A percentile compares a stretch with the other conserved stretches of the same genome.
These are phyloP conservation scores for Cerastis rubricosa DNA, from an alignment of 2,888 invertebrate genomes.

Conservation along the genomic window DNA sequence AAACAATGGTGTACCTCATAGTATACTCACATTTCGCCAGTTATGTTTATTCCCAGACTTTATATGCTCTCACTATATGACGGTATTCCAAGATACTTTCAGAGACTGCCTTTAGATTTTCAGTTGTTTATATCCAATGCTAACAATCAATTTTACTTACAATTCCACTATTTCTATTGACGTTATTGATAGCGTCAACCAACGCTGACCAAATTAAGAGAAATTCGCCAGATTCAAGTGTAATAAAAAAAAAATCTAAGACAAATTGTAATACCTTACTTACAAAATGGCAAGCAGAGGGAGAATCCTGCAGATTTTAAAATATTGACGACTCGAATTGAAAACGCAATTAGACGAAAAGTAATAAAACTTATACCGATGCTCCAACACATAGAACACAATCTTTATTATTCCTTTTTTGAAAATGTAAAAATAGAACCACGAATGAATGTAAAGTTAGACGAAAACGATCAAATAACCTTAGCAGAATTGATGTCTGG, in stretches of 20 bases:
- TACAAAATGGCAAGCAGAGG: slow-evolving; percentile 39
- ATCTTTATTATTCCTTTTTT: no score
- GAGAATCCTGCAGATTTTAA: slow-evolving; percentile 22
- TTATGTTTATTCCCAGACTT: background rate
- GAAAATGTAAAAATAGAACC: slow-evolving; percentile 31
- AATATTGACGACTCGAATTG: slow-evolving; percentile 51
- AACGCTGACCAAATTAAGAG: slow-evolving; percentile 38
- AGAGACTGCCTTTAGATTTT: background rate
- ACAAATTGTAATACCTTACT: slow-evolving; percentile 70
- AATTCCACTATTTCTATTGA: slow-evolving; percentile 55
- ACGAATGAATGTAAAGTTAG: slow-evolving; percentile 65
- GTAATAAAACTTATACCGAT: slow-evolving; percentile 71
- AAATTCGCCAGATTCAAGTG: slow-evolving; percentile 56
- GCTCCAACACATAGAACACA: slow-evolving; percentile 74
- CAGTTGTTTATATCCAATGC: background rate
- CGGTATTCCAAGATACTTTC: background rate
- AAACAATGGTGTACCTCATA: background rate
- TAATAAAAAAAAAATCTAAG: slow-evolving; percentile 69
- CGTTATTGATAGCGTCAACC: slow-evolving; percentile 23
- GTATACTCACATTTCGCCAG: background rate
- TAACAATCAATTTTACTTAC: slow-evolving; percentile 20
- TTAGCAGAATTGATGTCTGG: slow-evolving; percentile 77
- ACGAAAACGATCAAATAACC: slow-evolving; percentile 75
- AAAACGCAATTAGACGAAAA: slow-evolving; percentile 70
- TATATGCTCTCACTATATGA: background rate